Evolutionary conservation across 1,140 invertebrate genomes (phyloP), one percentile per base, ranked within the genome.

Genomic region (Trachymyrmex cornetzi): DNA sequence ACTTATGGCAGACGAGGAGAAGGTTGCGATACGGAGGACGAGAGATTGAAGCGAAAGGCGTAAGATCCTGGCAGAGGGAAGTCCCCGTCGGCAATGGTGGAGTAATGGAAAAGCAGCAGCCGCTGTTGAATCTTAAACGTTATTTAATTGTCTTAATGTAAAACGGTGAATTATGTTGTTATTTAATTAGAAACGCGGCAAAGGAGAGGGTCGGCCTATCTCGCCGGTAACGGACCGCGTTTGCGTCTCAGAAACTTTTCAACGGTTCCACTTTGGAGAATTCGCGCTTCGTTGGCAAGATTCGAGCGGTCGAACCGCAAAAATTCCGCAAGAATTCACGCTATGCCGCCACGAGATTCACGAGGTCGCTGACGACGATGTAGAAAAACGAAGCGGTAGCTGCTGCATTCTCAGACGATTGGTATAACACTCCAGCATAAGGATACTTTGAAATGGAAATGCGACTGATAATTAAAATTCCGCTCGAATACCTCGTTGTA

Each of bases 91-190:
- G 85, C 79, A 86, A 89, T 71, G 82, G 90, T 71, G 88, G 91
- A 94, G 92, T 94, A 93, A 94, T 94, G 92, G 92, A 92, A 92
- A 91, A 92, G 87, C 88, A 91, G 84, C 89, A 90, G 88, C 89
- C 89, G 82, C 77, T 82, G 91, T 90, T 91, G 93, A 93, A 94
- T 94, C 92, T 94, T 94, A 93, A 95, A 92, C 91, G 93, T 92
- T 94, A 93, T 94, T 94, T 94, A 94, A 95, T 94, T 95, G 91
- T 93, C 90, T 91, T 87, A 91, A 91, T 90, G 88, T 92, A 92
- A 92, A 92, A 91, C 92, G 91, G 87, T 94, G 92, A 94, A 94
- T 94, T 93, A 94, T 94, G 93, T 94, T 95, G 93, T 94, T 95
- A 94, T 95, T 95, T 94, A 95, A 94, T 95, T 94, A 95, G 92